Evolutionary conservation across 2,113 vertebrate species (phyloP).

Genomic region (Puma concolor): DNA sequence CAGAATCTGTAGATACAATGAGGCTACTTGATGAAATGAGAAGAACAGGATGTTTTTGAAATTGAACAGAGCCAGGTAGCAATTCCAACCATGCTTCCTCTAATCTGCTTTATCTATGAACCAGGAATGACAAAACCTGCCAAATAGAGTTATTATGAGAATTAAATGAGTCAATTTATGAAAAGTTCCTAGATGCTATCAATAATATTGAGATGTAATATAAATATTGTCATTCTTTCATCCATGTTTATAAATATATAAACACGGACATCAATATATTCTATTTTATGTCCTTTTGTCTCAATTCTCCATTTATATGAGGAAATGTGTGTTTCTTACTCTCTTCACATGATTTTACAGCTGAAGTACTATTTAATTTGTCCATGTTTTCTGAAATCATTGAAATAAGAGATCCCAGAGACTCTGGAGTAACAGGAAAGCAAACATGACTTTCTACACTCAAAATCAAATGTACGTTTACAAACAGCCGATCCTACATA

Average conservation of each 20-base stretch:
- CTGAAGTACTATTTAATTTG: slow-evolving; percentile 14
- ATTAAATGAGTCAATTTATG: neutral
- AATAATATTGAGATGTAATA: neutral
- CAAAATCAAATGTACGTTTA: slow-evolving; percentile 1
- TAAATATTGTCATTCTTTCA: slow-evolving; percentile 21
- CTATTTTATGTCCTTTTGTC: neutral
- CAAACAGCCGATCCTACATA: neutral
- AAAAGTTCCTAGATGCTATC: neutral
- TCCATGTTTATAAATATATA: neutral
- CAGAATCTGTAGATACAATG: neutral
- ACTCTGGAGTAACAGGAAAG: neutral
- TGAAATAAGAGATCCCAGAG: neutral
- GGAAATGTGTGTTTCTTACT: neutral
- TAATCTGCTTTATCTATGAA: neutral
- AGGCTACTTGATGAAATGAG: neutral
- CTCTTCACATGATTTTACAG: neutral
- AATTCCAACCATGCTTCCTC: neutral
- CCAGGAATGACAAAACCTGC: neutral
- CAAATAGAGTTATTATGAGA: neutral
- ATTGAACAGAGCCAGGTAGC: neutral
- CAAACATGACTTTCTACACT: neutral
- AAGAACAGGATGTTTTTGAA: neutral
- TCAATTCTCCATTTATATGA: neutral
- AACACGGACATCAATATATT: neutral
- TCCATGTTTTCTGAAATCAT: neutral